Evolutionary conservation across 2,113 vertebrate species (phyloP).

Genomic region (Dinomys branickii): DNA sequence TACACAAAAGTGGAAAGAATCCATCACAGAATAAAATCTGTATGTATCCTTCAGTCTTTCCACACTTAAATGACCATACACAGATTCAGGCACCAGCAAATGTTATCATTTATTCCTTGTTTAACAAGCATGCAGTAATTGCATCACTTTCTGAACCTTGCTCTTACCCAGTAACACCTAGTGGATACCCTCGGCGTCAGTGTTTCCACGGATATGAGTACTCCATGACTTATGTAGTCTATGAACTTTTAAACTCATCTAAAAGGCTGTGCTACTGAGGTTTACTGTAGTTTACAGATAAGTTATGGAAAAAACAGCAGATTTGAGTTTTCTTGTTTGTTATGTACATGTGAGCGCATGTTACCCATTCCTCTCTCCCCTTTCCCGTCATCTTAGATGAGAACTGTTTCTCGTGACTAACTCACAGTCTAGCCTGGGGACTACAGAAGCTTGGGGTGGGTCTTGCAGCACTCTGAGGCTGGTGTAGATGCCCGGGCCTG

Average conservation of each 20-base stretch:
- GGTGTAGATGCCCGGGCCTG: background rate
- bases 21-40: background rate
- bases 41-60: background rate
- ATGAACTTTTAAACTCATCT: background rate
- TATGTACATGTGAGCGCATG: accelerated
- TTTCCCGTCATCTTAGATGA: background rate
- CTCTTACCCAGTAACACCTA: background rate
- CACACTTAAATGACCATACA: no score
- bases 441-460: background rate
- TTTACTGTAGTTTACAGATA: background rate
- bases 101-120: background rate
- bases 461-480: background rate
- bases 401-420: background rate
- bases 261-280: background rate
- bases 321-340: background rate
- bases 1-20: background rate
- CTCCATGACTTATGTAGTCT: background rate
- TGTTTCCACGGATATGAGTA: background rate
- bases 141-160: background rate
- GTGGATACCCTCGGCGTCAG: background rate
- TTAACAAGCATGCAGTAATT: background rate
- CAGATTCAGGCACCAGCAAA: no score
- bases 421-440: background rate
- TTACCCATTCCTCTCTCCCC: background rate
- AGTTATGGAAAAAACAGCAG: background rate